A percentile compares a stretch with the other conserved stretches of the same genome.
phyloP scores from a whole-genome alignment of 35 echinoderm and acorn worm genomes.

The Lytechinus variegatus region DNA sequence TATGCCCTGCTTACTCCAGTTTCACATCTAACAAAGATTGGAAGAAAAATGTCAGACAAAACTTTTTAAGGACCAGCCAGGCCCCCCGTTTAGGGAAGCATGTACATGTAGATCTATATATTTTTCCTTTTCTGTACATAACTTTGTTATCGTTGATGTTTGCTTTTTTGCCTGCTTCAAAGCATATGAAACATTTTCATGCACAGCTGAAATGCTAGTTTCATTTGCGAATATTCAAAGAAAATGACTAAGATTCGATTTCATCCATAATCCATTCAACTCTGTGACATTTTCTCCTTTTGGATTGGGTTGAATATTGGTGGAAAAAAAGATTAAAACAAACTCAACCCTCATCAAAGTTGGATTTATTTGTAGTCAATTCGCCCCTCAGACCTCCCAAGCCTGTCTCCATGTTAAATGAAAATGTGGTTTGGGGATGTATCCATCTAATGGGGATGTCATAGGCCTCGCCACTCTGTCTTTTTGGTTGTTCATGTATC shows the following conservation, averaged over 20 bases:
- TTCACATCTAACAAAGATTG: too few species aligned
- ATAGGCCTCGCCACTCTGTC: neutral
- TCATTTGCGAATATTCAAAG: neutral
- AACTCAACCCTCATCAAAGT: neutral
- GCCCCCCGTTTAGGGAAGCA: too few species aligned
- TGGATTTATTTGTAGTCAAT: neutral
- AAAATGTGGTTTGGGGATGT: neutral
- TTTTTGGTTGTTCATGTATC: neutral
- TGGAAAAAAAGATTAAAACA: constrained; percentile 21
- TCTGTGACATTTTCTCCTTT: neutral
- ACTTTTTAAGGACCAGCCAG: neutral
- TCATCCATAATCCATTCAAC: neutral
- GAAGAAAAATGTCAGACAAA: neutral
- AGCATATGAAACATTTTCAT: neutral
- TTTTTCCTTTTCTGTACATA: neutral
- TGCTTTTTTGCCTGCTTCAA: neutral
- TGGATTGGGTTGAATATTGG: neutral
- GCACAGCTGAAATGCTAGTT: neutral
- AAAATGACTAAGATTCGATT: neutral
- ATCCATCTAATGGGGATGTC: neutral
- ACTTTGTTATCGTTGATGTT: neutral
- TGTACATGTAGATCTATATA: neutral
- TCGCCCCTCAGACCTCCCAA: neutral
- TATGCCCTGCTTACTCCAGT: too few species aligned
- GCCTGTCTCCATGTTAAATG: neutral